These are phyloP conservation scores for Teleogryllus oceanicus DNA, from an alignment of 2,888 invertebrate genomes.

Conservation along the genomic window DNA sequence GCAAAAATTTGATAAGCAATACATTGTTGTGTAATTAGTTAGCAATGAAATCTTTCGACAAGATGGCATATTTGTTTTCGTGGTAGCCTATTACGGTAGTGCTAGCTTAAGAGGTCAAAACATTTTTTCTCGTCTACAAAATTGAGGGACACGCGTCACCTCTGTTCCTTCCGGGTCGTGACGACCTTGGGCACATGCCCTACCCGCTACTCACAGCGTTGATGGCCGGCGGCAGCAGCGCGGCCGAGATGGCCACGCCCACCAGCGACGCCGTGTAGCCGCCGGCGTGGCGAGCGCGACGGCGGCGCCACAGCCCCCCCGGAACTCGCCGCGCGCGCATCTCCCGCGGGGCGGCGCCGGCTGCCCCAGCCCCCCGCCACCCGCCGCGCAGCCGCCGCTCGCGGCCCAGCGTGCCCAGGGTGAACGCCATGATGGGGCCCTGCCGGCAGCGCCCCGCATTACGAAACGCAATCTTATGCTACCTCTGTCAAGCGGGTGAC, in stretches of 20 bases:
- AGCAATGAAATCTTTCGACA: too few species aligned
- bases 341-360: background rate
- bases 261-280: conserved; percentile 74
- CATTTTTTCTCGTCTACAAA: too few species aligned
- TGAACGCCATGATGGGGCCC: conserved; percentile 18
- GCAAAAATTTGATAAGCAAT: too few species aligned
- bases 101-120: too few species aligned
- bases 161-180: too few species aligned
- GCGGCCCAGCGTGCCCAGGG: background rate
- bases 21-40: too few species aligned
- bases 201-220: conserved; percentile 59
- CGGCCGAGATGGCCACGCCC: conserved; percentile 79
- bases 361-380: background rate
- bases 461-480: too few species aligned
- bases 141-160: too few species aligned
- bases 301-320: conserved; percentile 76
- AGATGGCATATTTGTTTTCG: too few species aligned
- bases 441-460: background rate
- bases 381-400: background rate
- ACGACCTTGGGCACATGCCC: too few species aligned
- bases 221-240: conserved; percentile 74
- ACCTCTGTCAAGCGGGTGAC: too few species aligned
- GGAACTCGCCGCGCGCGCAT: conserved; percentile 57
- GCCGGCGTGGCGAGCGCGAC: conserved; percentile 71
- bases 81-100: too few species aligned